A percentile compares a stretch with the other conserved stretches of the same genome.
Evolutionary conservation across 2,888 invertebrate genomes (phyloP).

Genomic region (Loripinus fragilis): DNA sequence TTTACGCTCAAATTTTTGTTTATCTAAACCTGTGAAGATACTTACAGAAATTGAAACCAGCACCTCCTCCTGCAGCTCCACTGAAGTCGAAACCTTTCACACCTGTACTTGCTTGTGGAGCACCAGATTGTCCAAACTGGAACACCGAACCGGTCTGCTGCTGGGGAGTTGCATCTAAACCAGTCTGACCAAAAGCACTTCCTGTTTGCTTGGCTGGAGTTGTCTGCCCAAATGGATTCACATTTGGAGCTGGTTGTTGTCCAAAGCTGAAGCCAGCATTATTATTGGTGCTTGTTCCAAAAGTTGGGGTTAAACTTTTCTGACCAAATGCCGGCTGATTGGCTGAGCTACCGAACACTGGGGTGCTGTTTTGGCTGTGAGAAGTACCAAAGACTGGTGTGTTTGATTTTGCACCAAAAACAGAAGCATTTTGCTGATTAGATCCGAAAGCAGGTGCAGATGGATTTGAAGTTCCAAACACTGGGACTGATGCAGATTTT

Average conservation of each 20-base stretch:
- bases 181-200: conserved; percentile 45
- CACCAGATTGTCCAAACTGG: conserved; percentile 39
- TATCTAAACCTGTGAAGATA: too few relatives aligned
- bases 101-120: conserved; percentile 37
- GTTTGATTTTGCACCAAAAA: conserved; percentile 18
- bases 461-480: conserved; percentile 37
- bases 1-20: too few relatives aligned
- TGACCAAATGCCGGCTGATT: conserved; percentile 39
- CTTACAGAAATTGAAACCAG: conserved; percentile 55
- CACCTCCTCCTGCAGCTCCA: conserved; percentile 24
- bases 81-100: conserved; percentile 53
- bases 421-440: conserved; percentile 9
- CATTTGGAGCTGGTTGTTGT: conserved; percentile 44
- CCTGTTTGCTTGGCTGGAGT: conserved; percentile 57
- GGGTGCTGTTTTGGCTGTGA: conserved; percentile 32
- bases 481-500: conserved; percentile 20
- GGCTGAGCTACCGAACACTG: conserved; percentile 32
- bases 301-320: conserved; percentile 51
- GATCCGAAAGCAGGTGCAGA: conserved; percentile 44
- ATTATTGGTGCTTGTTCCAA: conserved; percentile 38
- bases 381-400: conserved; percentile 47
- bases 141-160: conserved; percentile 49
- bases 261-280: conserved; percentile 47
- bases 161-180: conserved; percentile 39
- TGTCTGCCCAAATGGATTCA: conserved; percentile 57